phyloP scores from a whole-genome alignment of 64 coral and sea anemone genomes.

The Orbicella faveolata region DNA sequence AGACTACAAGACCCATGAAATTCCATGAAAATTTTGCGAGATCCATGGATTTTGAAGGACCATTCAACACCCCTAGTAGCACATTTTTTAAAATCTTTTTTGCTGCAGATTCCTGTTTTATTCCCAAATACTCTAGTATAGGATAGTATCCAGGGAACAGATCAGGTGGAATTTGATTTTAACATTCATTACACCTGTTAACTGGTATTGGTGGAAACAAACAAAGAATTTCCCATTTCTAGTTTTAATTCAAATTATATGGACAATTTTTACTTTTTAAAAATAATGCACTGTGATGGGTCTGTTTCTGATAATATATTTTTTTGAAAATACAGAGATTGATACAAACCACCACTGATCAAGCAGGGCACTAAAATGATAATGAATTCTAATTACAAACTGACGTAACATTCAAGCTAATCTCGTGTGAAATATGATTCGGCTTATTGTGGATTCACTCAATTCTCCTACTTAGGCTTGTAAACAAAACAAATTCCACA shows the following conservation, averaged over 20 bases:
- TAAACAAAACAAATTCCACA: constrained; percentile 24
- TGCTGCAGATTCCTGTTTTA: too few relatives aligned
- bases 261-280: background rate
- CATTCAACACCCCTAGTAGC: too few relatives aligned
- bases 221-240: background rate
- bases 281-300: background rate
- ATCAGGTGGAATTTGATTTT: too few relatives aligned
- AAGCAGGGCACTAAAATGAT: background rate
- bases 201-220: too few relatives aligned
- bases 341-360: background rate
- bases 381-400: background rate
- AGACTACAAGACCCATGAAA: too few relatives aligned
- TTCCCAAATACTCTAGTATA: too few relatives aligned
- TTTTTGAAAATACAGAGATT: background rate
- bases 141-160: background rate
- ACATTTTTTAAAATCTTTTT: too few relatives aligned
- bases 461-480: background rate
- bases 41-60: too few relatives aligned
- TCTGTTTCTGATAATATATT: background rate
- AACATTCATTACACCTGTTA: too few relatives aligned
- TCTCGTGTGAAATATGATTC: background rate
- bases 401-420: background rate
- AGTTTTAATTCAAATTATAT: background rate
- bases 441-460: background rate
- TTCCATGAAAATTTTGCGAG: too few relatives aligned